Percentiles rank a stretch among this genome's conserved stretches.
Evolutionary conservation across 2,888 invertebrate genomes (phyloP).

Genomic region (Synanthedon myopaeformis): DNA sequence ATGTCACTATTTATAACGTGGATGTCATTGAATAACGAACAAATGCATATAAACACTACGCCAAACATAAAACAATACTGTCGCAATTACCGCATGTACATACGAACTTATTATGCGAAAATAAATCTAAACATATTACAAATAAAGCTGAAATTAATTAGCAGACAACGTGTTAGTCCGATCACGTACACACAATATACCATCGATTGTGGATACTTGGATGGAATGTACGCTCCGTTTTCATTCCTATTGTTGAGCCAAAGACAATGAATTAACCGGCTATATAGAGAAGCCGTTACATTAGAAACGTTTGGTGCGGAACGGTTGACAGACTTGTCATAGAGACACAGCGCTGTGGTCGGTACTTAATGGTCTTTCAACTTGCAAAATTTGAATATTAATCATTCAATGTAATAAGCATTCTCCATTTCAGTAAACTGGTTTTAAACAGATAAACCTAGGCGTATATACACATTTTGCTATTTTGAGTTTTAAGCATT

Average conservation of each 20-base stretch:
- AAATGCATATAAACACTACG: slow-evolving; percentile 5
- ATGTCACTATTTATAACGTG: not conserved
- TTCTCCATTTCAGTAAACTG: too few relatives aligned
- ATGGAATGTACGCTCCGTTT: slow-evolving; percentile 27
- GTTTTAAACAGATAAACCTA: too few relatives aligned
- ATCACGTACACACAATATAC: slow-evolving; percentile 29
- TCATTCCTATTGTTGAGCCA: slow-evolving; percentile 21
- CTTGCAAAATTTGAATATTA: too few relatives aligned
- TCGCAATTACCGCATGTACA: slow-evolving; percentile 1
- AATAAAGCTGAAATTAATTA: not conserved
- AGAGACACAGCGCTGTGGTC: too few relatives aligned
- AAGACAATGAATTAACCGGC: not conserved
- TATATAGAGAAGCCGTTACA: not conserved
- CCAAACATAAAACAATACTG: slow-evolving; percentile 5
- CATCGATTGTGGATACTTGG: slow-evolving; percentile 22
- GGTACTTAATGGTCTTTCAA: too few relatives aligned
- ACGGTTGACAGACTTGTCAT: too few relatives aligned
- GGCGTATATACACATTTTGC: too few relatives aligned
- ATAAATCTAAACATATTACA: not conserved
- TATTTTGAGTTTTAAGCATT: too few relatives aligned
- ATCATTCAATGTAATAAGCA: too few relatives aligned
- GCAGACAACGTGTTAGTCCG: slow-evolving; percentile 8
- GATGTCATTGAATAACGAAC: slow-evolving; percentile 1
- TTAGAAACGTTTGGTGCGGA: not conserved
- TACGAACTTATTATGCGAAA: not conserved